Evolutionary conservation across 2,113 vertebrate species (phyloP).

Genomic region (Todiramphus chloris): DNA sequence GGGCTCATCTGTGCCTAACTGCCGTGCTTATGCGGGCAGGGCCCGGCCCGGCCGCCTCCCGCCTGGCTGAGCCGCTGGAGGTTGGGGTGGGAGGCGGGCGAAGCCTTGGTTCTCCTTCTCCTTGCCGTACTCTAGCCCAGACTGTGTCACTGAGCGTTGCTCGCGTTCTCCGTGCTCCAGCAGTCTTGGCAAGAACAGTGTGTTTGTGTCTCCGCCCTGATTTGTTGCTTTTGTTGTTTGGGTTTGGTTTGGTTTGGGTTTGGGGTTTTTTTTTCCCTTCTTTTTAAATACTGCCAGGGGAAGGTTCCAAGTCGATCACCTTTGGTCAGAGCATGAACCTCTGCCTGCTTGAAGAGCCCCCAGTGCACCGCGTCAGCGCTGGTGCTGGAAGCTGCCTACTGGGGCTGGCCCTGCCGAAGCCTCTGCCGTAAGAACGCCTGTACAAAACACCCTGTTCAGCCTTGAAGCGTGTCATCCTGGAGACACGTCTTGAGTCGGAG

Average conservation of each 20-base stretch:
- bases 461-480: no score
- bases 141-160: rapidly evolving
- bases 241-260: background rate
- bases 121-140: background rate
- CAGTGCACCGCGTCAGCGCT: rapidly evolving
- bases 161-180: background rate
- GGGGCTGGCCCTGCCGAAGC: background rate
- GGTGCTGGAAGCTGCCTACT: rapidly evolving
- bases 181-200: background rate
- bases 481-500: background rate
- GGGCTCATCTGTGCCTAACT: no score
- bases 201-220: background rate
- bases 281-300: background rate
- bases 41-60: no score
- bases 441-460: rapidly evolving
- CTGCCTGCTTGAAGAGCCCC: background rate
- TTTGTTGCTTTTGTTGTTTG: background rate
- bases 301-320: background rate
- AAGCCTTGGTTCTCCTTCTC: background rate
- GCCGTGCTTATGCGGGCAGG: rapidly evolving
- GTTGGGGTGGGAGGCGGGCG: rapidly evolving
- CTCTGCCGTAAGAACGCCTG: rapidly evolving
- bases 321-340: background rate
- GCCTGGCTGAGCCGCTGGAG: background rate
- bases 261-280: no score